Percentiles rank a stretch among this genome's conserved stretches.
These are phyloP conservation scores for Apeltes quadracus DNA, from an alignment of 2,113 vertebrate genomes.

Conservation along the genomic window DNA sequence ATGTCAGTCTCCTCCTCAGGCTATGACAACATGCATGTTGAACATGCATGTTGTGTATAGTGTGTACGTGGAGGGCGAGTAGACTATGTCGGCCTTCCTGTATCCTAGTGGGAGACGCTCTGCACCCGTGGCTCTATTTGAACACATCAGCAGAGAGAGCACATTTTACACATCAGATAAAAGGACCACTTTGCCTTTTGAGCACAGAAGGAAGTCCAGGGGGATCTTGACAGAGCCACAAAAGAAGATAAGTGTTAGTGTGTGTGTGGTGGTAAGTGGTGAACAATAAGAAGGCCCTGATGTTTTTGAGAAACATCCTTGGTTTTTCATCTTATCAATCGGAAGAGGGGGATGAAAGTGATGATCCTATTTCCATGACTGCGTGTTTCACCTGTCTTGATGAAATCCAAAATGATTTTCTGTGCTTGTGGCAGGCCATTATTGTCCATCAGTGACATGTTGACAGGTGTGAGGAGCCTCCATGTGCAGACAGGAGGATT, in stretches of 20 bases:
- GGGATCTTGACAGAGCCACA: conserved; percentile 10
- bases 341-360: conserved; percentile 10
- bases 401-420: conserved; percentile 9
- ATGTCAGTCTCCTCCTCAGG: conserved; percentile 22
- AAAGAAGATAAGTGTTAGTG: conserved; percentile 6
- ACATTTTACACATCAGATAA: conserved; percentile 51
- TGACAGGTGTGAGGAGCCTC: conserved; percentile 4
- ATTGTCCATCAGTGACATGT: conserved; percentile 4
- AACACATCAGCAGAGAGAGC: conserved; percentile 31
- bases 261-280: background rate
- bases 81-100: conserved; percentile 28
- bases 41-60: conserved; percentile 30
- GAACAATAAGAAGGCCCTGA: conserved; percentile 1
- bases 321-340: background rate
- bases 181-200: conserved; percentile 33
- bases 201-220: conserved; percentile 31
- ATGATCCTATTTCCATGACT: background rate
- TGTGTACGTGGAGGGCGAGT: background rate
- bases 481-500: conserved; percentile 10
- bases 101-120: conserved; percentile 12
- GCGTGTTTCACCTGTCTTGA: background rate
- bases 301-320: background rate
- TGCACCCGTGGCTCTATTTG: conserved; percentile 35
- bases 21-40: conserved; percentile 36
- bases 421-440: background rate